These are phyloP conservation scores for Lumbricus terrestris DNA, from an alignment of 2,888 invertebrate genomes.

Conservation along the genomic window DNA sequence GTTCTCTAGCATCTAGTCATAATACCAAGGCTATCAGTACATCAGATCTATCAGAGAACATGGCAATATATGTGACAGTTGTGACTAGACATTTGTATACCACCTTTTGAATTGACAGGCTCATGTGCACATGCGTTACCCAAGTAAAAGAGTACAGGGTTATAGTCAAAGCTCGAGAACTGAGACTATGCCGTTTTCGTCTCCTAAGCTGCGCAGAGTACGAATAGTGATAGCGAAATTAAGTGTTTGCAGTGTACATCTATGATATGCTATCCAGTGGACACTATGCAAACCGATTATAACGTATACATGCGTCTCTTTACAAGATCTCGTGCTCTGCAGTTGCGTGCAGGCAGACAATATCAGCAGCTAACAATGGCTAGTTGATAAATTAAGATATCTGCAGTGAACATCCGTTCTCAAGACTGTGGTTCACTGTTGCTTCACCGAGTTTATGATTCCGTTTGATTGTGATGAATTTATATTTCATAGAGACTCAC, in stretches of 20 bases:
- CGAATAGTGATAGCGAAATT: background rate
- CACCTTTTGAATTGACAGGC: background rate
- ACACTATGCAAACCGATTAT: background rate
- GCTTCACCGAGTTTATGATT: background rate
- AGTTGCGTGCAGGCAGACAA: background rate
- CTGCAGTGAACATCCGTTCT: background rate
- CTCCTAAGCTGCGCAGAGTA: background rate
- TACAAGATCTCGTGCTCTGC: background rate
- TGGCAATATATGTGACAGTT: too few relatives aligned
- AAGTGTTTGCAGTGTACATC: background rate
- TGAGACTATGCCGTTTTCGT: background rate
- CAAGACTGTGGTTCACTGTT: background rate
- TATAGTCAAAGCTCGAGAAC: background rate
- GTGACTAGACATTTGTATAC: background rate
- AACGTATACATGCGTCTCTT: background rate
- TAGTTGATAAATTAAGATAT: background rate
- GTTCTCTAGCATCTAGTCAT: too few relatives aligned
- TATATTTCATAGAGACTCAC: background rate
- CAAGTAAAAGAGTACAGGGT: background rate
- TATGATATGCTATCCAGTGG: background rate
- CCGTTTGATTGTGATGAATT: background rate
- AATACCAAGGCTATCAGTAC: too few relatives aligned
- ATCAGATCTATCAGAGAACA: too few relatives aligned
- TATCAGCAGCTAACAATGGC: fast-evolving
- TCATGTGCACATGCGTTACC: background rate